Evolutionary conservation across 2,113 vertebrate species (phyloP), one percentile per base, ranked within the genome.

Genomic region (Vimba vimba): DNA sequence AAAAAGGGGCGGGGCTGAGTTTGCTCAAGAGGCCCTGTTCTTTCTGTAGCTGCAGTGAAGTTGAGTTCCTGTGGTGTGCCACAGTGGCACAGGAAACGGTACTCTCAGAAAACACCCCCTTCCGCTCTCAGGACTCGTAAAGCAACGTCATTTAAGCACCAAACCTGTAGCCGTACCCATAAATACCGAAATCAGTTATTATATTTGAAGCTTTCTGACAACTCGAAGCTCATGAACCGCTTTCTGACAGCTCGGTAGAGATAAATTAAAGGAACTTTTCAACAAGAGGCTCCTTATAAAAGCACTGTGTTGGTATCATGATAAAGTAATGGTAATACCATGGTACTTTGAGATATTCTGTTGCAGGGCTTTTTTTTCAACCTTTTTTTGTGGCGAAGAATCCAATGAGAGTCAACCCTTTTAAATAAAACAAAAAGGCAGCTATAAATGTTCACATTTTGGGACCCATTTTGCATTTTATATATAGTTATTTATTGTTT

Each of bases 21-120:
- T n/a, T 84, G 86, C 83, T 59, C 68, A 69, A 90, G 83, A 59
- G 30, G 86, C 82, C 80, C 50, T 74, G 79, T 87, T 85, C 86
- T 90, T 92, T 92, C 87, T 91, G 81, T 91, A 55, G 27, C 64
- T 80, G 45, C 78, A 86, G 33, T 83, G 17, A 43, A 57, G 21
- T 60, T 84, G 30, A 84, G 83, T 79, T 86, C 87, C 85, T 84
- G 88, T 79, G 83, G 89, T 82, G 57, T 30, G 84, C 89, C 90
- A 52, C 91, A 87, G 87, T 90, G 86, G 77, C 83, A 89, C 93
- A 95, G 93, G 94, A 94, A 94, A 78, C 84, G 74, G 21, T 86
- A 66, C 66, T 84, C n/a, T 69, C 17, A 86, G 33, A 86, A 60
- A 59, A 50, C 77, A 12, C 75, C 27, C 52, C 36, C 25, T 71